These are phyloP conservation scores for Temnothorax curvispinosus DNA, from an alignment of 1,140 invertebrate species.

Conservation along the genomic window DNA sequence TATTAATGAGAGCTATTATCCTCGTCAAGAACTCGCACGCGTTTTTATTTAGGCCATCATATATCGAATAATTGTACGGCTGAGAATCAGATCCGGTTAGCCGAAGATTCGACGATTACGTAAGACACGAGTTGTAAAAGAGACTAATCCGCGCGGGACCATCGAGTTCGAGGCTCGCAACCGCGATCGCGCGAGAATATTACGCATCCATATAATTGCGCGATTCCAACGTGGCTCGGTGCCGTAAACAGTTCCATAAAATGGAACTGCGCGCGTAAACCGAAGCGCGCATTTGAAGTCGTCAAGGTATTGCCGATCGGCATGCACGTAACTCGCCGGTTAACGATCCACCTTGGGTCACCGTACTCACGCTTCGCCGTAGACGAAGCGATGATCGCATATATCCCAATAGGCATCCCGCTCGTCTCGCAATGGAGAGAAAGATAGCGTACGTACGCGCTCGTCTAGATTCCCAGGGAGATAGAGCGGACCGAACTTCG, in stretches of 20 bases:
- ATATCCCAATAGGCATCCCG: conserved; percentile 53
- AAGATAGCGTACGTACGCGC: not conserved
- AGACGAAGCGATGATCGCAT: conserved; percentile 57
- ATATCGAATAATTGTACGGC: conserved; percentile 32
- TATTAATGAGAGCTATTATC: conserved; percentile 49
- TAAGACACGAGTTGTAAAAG: conserved; percentile 2
- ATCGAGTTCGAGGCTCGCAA: not conserved
- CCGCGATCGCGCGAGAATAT: not conserved
- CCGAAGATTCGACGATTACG: conserved; percentile 22
- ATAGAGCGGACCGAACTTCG: conserved; percentile 12
- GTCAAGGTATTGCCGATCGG: conserved; percentile 60
- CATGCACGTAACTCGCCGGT: conserved; percentile 61
- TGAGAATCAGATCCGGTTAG: conserved; percentile 36
- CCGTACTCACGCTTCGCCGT: conserved; percentile 60
- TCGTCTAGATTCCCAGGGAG: conserved; percentile 3
- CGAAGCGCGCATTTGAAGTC: conserved; percentile 58
- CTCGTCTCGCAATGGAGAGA: conserved; percentile 42
- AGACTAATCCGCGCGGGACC: not conserved
- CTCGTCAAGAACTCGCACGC: conserved; percentile 10
- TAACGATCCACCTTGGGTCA: conserved; percentile 68
- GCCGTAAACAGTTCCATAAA: conserved; percentile 14
- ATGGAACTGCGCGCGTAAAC: not conserved
- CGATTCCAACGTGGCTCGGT: not conserved
- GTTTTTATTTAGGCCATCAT: conserved; percentile 23
- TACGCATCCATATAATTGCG: not conserved